Evolutionary conservation across 2,888 invertebrate species (phyloP), one percentile per base, ranked within the genome.

Genomic region (Chloroclysta siterata): DNA sequence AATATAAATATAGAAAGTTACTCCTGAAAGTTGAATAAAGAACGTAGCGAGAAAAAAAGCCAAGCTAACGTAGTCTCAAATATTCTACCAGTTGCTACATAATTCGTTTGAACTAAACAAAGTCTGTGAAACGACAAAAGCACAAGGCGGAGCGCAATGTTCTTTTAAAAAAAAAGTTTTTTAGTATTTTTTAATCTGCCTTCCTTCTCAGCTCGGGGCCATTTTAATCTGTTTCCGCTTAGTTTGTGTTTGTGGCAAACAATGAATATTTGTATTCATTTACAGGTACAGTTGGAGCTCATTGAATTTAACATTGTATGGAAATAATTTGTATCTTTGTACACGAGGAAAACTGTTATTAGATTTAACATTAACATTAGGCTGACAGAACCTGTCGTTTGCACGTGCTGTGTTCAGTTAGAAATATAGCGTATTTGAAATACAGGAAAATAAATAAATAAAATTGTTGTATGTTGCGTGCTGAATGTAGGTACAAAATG

Each of bases 181-280:
- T 78, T 10, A 3, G 36, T 75, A 81, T 83, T 85, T 90, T 90
- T 91, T 90, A 91, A 90, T 90, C 87, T 90, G 82, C 84, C 87
- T 82, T 80, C 79, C 81, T 82, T 83, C 80, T 22, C 78, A 81
- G 89, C 90, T 78, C 68, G 76, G 67, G 87, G 90, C 86, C 79
- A 84, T 90, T 91, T 91, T 90, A 91, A 91, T 90, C 87, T 89
- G 81, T 88, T 88, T 61, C 47, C 73, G 73, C 74, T 74, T 69
- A 75, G 53, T 63, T 63, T 53, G 47, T 7, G 47, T 17, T 42
- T 60, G 42, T 48, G 17, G 39, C 17, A 8, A 33, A 53, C 33
- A 54, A 54, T 44, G 42, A 33, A 36, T n/a, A n/a, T n/a, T n/a
- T n/a, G 6, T 55, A 54, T 53, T 48, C 33, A 33, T 48, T 36